These are phyloP conservation scores for Toxostoma redivivum DNA, from an alignment of 2,113 vertebrate species.

Conservation along the genomic window DNA sequence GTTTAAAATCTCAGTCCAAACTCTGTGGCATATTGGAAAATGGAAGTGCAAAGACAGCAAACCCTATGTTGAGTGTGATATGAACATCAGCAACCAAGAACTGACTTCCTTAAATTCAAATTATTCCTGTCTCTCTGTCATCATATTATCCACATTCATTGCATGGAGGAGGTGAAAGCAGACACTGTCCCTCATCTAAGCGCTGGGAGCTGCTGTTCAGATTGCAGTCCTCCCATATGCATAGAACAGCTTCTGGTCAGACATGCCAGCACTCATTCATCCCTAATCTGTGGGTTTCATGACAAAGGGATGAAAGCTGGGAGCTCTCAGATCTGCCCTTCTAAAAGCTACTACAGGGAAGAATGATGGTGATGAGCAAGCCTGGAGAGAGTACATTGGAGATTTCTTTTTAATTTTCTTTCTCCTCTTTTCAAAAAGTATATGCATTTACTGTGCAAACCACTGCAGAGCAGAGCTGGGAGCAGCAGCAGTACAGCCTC, in stretches of 20 bases:
- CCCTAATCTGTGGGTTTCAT: background rate
- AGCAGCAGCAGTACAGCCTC: background rate
- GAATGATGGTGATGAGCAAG: fast-evolving
- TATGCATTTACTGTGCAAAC: background rate
- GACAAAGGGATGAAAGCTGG: background rate
- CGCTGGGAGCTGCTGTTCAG: background rate
- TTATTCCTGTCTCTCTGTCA: background rate
- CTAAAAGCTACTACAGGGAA: background rate
- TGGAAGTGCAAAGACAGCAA: background rate
- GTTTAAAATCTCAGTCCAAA: background rate
- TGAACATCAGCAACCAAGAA: background rate
- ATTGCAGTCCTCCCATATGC: background rate
- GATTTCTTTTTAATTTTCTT: background rate
- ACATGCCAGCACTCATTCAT: fast-evolving
- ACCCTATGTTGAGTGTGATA: background rate
- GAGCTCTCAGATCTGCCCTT: background rate
- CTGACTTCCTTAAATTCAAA: background rate
- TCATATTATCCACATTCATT: background rate
- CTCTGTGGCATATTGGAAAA: background rate
- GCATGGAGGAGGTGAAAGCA: background rate
- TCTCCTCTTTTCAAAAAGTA: background rate
- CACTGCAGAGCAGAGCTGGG: background rate
- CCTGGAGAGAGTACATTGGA: background rate
- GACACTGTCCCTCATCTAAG: background rate
- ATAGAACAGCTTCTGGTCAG: background rate